Evolutionary conservation across 2,113 vertebrate species (phyloP), one percentile per base, ranked within the genome.

Genomic region (Maccullochella peelii): DNA sequence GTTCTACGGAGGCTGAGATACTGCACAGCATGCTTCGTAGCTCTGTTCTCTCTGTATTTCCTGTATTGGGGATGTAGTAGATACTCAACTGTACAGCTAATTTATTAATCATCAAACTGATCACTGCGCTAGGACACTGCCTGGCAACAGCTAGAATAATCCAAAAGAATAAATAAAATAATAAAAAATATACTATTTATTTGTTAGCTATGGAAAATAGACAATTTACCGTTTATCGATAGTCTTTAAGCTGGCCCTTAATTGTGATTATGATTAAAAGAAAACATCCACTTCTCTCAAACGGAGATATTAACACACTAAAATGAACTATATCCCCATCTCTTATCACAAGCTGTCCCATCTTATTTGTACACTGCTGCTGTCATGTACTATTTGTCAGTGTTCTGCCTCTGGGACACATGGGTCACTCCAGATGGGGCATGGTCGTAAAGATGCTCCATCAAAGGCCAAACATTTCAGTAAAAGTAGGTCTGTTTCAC

Each of bases 361-460:
- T 86, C 68, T 63, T 49, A 77, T 83, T 75, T 63, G 71, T 59
- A 73, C 66, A 14, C 71, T 71, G 73, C 79, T 75, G 79, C 77
- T 86, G 82, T 73, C 86, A 66, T 76, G 57, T 67, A 25, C 62
- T 76, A 8, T 88, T 73, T 77, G 73, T 85, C 88, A 79, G 36
- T 23, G 62, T 70, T 79, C 38, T 71, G 77, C 90, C 88, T 82
- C 47, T 8, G 58, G 86, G 79, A 82, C 80, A 78, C 75, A 68
- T 59, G 74, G 54, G 55, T 81, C 79, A 71, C 55, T 66, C 57
- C 88, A 90, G 90, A 90, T 90, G 80, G 79, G 81, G 50, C 73
- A 20, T 27, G 44, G 33, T 25, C 25, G 40, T 66, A 49, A 76
- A 73, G 57, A 88, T 52, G 73, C 63, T 55, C 23, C 27, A 49